phyloP scores from a whole-genome alignment of 2,888 invertebrate genomes.

The Stegophylla sp. region DNA sequence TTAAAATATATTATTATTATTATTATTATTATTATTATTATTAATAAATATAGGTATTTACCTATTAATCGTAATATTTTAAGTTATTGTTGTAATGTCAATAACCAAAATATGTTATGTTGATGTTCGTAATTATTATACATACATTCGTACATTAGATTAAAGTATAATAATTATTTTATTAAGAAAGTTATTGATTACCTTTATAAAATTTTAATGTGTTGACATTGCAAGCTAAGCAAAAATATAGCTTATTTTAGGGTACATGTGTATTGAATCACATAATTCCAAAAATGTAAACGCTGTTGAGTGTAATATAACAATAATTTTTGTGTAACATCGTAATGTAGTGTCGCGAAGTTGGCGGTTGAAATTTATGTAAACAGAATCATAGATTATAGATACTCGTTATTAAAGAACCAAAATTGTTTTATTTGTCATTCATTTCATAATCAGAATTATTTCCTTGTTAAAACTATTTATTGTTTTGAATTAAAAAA shows the following conservation, averaged over 20 bases:
- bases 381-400: conserved; percentile 37
- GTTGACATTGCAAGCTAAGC: conserved; percentile 35
- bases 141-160: conserved; percentile 46
- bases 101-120: conserved; percentile 5
- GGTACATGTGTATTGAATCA: not conserved
- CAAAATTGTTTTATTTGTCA: conserved; percentile 13
- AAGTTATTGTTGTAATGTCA: conserved; percentile 19
- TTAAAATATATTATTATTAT: conserved; percentile 24
- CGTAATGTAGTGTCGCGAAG: not conserved
- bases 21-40: conserved; percentile 1
- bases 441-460: not conserved
- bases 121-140: conserved; percentile 17
- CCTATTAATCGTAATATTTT: conserved; percentile 18
- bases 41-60: conserved; percentile 17
- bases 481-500: too few relatives aligned
- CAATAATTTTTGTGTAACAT: conserved; percentile 8
- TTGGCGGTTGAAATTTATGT: conserved; percentile 16
- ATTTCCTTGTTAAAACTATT: not conserved
- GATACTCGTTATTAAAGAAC: conserved; percentile 36
- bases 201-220: conserved; percentile 44
- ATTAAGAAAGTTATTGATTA: conserved; percentile 41
- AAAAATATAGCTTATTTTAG: conserved; percentile 35
- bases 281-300: not conserved
- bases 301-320: not conserved
- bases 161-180: conserved; percentile 29